These are phyloP conservation scores for Hippocampus zosterae DNA, from an alignment of 2,113 vertebrate genomes.

Conservation along the genomic window DNA sequence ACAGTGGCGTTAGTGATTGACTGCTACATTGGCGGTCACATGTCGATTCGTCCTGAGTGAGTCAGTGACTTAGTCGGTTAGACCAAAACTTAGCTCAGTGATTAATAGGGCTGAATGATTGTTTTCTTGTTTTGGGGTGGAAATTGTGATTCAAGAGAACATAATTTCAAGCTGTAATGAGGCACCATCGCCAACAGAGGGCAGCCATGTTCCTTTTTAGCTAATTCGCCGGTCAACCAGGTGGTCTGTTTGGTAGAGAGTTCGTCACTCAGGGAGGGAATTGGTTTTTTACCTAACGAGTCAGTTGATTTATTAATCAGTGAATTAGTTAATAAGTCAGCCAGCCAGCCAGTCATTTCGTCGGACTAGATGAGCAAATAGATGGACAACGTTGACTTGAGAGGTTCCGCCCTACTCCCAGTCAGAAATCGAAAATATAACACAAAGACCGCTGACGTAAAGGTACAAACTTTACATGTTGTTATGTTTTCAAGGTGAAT, in stretches of 20 bases:
- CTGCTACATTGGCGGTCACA: too few relatives aligned
- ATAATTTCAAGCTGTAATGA: too few relatives aligned
- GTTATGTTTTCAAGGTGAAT: slow-evolving; percentile 71
- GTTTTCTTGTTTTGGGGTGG: too few relatives aligned
- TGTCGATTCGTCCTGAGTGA: too few relatives aligned
- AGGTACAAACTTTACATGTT: neutral
- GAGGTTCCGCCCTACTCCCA: too few relatives aligned
- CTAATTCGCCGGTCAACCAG: neutral
- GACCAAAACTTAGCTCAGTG: too few relatives aligned
- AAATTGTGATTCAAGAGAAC: too few relatives aligned
- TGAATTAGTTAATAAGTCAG: neutral
- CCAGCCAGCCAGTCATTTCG: neutral
- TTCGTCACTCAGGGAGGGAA: neutral
- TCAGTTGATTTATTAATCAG: too few relatives aligned
- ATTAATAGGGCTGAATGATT: too few relatives aligned
- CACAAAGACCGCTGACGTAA: neutral
- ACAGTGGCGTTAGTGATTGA: neutral
- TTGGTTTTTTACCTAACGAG: neutral
- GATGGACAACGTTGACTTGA: neutral
- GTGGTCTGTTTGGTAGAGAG: neutral
- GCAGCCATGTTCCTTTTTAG: too few relatives aligned
- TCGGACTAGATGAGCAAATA: neutral
- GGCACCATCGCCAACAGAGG: too few relatives aligned
- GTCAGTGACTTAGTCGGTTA: too few relatives aligned
- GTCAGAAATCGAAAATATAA: neutral